These are phyloP conservation scores for Noctua fimbriata DNA, from an alignment of 2,888 invertebrate species.

Conservation along the genomic window DNA sequence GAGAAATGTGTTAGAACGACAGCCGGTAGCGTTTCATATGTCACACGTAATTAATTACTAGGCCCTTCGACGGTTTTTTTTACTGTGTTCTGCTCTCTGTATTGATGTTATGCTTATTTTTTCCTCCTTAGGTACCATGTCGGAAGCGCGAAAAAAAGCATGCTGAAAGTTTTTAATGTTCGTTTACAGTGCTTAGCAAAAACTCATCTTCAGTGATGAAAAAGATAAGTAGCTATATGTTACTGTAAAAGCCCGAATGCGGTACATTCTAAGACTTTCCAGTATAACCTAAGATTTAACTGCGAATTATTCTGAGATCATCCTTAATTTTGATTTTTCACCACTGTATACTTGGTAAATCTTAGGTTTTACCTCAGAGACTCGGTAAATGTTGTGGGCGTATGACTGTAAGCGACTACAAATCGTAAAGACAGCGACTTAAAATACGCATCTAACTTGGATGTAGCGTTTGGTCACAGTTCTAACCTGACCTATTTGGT, in stretches of 20 bases:
- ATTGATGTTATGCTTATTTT: conserved; percentile 32
- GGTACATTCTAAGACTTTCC: neutral
- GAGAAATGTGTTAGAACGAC: conserved; percentile 73
- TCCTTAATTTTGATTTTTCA: neutral
- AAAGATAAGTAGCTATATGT: neutral
- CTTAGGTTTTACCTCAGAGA: neutral
- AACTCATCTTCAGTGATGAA: neutral
- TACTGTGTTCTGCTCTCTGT: conserved; percentile 1
- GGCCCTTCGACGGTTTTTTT: conserved; percentile 64
- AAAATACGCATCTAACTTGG: neutral
- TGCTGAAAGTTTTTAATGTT: neutral
- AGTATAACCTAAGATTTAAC: neutral
- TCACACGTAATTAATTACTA: conserved; percentile 84
- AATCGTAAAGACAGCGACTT: neutral
- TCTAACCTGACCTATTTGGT: neutral
- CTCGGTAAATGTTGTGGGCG: neutral
- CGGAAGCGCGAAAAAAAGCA: conserved; percentile 23
- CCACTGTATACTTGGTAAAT: neutral
- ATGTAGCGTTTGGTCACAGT: neutral
- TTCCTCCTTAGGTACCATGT: neutral
- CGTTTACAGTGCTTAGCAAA: neutral
- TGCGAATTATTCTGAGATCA: neutral
- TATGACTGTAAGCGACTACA: neutral
- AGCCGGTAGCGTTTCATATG: conserved; percentile 82
- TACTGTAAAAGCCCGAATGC: neutral